phyloP scores from a whole-genome alignment of 2,113 vertebrate genomes.

The Triplophysa rosa region DNA sequence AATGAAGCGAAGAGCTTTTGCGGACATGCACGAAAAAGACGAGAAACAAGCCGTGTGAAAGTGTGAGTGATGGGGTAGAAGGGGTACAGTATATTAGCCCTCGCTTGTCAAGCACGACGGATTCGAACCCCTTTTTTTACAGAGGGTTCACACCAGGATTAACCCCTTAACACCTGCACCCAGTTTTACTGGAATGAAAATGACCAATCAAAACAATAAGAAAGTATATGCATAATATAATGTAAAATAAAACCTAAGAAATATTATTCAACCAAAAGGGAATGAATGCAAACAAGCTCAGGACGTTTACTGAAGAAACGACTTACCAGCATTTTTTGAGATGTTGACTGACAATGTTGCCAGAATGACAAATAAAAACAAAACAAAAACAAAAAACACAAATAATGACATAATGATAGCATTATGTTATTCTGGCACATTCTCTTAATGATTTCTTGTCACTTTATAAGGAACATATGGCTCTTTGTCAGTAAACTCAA shows the following conservation, averaged over 20 bases:
- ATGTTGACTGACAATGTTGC: conserved; percentile 61
- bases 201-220: conserved; percentile 22
- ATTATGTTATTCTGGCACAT: conserved; percentile 52
- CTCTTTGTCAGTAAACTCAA: background rate
- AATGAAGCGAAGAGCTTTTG: conserved; percentile 50
- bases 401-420: conserved; percentile 58
- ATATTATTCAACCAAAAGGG: conserved; percentile 13
- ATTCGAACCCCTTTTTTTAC: conserved; percentile 7
- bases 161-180: conserved; percentile 24
- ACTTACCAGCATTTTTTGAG: conserved; percentile 66
- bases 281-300: conserved; percentile 48
- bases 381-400: conserved; percentile 51
- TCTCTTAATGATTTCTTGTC: background rate
- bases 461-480: background rate
- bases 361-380: conserved; percentile 58
- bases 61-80: conserved; percentile 5
- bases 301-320: conserved; percentile 47
- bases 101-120: background rate
- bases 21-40: conserved; percentile 49
- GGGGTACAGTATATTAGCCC: conserved; percentile 22
- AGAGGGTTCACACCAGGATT: conserved; percentile 18
- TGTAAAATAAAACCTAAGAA: conserved; percentile 30
- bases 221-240: conserved; percentile 15
- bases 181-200: conserved; percentile 26
- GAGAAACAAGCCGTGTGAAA: conserved; percentile 24